Conservation (phyloP, 2,113 vertebrate species). For the Balaenoptera acutorostrata region DNA sequence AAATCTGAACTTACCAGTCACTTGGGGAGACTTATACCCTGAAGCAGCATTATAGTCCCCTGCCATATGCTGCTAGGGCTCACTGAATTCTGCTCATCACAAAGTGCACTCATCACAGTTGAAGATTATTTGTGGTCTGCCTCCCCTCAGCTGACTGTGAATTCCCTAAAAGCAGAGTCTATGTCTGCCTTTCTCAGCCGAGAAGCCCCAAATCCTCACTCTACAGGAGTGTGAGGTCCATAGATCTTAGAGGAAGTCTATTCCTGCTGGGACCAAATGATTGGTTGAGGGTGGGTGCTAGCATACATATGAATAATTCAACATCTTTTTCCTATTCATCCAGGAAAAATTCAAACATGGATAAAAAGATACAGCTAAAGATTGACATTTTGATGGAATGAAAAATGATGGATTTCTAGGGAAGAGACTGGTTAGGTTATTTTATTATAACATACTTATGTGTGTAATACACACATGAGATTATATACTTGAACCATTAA, state of each 20-base stretch:
- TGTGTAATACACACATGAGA: too few species aligned
- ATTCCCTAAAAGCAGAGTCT: not conserved
- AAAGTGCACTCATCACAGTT: not conserved
- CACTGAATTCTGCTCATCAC: not conserved
- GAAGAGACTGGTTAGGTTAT: too few species aligned
- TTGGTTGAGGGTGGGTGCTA: not conserved
- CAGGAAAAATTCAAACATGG: not conserved
- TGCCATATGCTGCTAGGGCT: not conserved
- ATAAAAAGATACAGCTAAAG: not conserved
- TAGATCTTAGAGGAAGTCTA: not conserved
- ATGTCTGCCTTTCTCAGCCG: not conserved
- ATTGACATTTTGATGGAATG: too few species aligned
- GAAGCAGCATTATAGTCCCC: not conserved
- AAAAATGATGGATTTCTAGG: too few species aligned
- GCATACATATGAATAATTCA: not conserved
- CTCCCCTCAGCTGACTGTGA: not conserved
- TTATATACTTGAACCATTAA: too few species aligned
- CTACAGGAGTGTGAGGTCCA: not conserved
- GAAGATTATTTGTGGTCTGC: not conserved
- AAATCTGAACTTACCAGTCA: not conserved
- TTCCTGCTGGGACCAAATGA: not conserved
- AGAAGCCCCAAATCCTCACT: not conserved
- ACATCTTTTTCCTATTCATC: not conserved
- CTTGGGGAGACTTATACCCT: not conserved
- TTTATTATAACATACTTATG: too few species aligned